Conservation (phyloP, 2,888 invertebrate genomes). For the Perdita meconis region DNA sequence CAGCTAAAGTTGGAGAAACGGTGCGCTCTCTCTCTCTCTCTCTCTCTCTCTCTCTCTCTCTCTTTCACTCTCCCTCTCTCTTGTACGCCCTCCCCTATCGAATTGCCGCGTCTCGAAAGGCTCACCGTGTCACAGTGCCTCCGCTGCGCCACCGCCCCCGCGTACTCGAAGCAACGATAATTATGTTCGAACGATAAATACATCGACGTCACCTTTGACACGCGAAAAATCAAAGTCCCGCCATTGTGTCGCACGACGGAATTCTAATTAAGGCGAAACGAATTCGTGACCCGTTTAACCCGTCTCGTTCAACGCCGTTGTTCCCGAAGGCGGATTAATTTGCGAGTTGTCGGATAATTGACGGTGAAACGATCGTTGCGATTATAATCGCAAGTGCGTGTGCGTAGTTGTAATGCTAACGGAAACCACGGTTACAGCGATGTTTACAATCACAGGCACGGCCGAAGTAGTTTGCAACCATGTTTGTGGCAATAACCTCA, state of each 20-base stretch:
- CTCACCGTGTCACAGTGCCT: conserved; percentile 22
- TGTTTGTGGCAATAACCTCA: too few species aligned
- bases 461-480: too few species aligned
- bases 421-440: too few species aligned
- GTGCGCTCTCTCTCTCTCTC: too few species aligned
- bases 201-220: neutral
- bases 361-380: neutral
- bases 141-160: neutral
- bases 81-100: too few species aligned
- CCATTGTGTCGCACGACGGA: neutral
- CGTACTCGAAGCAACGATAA: conserved; percentile 36
- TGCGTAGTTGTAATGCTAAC: too few species aligned
- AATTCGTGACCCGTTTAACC: conserved; percentile 4
- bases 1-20: conserved; percentile 67
- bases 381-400: neutral
- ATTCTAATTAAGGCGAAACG: conserved; percentile 6
- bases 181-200: conserved; percentile 23
- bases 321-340: neutral
- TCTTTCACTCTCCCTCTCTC: too few species aligned
- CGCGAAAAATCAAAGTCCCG: conserved; percentile 9
- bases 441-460: too few species aligned
- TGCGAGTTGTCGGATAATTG: neutral
- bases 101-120: conserved; percentile 36
- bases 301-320: neutral
- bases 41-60: too few species aligned